A percentile compares a stretch with the other conserved stretches of the same genome.
Conservation (phyloP, 2,797 vertebrate species). For the Phalanger gymnotis region DNA sequence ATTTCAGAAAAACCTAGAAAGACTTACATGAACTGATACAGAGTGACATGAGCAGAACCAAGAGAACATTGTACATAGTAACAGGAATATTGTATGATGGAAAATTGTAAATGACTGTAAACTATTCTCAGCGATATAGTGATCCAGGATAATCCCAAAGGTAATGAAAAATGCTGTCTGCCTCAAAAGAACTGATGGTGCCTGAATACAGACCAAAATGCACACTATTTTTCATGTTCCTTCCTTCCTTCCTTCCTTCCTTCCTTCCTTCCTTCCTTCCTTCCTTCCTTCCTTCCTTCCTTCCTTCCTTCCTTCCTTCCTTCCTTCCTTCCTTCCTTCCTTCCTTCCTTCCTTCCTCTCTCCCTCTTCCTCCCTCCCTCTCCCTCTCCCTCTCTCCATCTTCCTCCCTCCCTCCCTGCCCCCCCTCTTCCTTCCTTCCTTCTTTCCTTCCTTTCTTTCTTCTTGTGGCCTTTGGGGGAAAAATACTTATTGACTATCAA, state of each 20-base stretch:
- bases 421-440: no score
- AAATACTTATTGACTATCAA: not conserved
- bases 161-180: not conserved
- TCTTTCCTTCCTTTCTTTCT: no score
- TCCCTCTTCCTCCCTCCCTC: no score
- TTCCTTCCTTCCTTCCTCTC: no score
- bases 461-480: no score
- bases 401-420: no score
- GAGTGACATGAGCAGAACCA: not conserved
- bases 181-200: not conserved
- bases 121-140: not conserved
- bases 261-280: fast-evolving
- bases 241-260: fast-evolving
- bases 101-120: not conserved
- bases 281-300: no score
- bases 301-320: no score
- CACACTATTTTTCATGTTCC: not conserved
- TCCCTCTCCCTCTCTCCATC: no score
- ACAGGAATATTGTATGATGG: not conserved
- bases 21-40: not conserved
- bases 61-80: not conserved
- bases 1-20: not conserved
- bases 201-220: not conserved
- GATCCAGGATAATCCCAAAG: not conserved
- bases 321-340: no score